A percentile compares a stretch with the other conserved stretches of the same genome.
These are phyloP conservation scores for Labeo calbasu DNA, from an alignment of 2,797 vertebrate species.

Conservation along the genomic window DNA sequence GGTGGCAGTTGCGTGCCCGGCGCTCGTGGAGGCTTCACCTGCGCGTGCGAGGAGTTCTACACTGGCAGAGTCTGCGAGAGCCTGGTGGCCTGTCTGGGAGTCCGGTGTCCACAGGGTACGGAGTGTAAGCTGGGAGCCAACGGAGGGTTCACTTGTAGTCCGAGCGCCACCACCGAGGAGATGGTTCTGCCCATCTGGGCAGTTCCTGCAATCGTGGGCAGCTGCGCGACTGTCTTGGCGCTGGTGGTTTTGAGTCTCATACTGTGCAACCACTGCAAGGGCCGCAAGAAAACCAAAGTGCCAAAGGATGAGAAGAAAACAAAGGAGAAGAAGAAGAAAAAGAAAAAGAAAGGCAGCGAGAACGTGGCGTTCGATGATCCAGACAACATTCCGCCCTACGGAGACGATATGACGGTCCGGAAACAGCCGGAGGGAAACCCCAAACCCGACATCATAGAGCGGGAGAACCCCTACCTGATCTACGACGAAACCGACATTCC, in stretches of 20 bases:
- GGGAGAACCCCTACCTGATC: slow-evolving; percentile 97
- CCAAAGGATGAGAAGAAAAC: slow-evolving; percentile 91
- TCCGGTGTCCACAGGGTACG: slow-evolving; percentile 83
- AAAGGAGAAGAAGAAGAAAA: slow-evolving; percentile 94
- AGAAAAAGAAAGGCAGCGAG: slow-evolving; percentile 96
- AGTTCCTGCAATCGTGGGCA: slow-evolving; percentile 93
- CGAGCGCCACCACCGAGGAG: slow-evolving; percentile 69
- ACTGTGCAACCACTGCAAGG: slow-evolving; percentile 92
- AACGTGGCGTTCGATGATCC: slow-evolving; percentile 96
- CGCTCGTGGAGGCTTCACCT: slow-evolving; percentile 80
- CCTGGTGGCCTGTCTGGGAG: slow-evolving; percentile 88
- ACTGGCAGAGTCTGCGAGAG: slow-evolving; percentile 86
- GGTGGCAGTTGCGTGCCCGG: slow-evolving; percentile 91
- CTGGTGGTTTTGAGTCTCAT: slow-evolving; percentile 93
- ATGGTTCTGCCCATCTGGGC: slow-evolving; percentile 94
- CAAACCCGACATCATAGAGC: slow-evolving; percentile 96
- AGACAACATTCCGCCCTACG: slow-evolving; percentile 92
- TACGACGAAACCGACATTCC: slow-evolving; percentile 94
- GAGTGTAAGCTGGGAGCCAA: slow-evolving; percentile 79
- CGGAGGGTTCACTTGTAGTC: slow-evolving; percentile 84
- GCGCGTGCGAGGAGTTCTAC: slow-evolving; percentile 87
- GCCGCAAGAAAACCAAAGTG: slow-evolving; percentile 81
- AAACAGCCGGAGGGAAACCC: slow-evolving; percentile 98
- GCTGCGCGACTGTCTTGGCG: slow-evolving; percentile 90
- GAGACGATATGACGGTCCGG: slow-evolving; percentile 93